Conservation (phyloP, 2,113 vertebrate genomes). For the Pipa parva region DNA sequence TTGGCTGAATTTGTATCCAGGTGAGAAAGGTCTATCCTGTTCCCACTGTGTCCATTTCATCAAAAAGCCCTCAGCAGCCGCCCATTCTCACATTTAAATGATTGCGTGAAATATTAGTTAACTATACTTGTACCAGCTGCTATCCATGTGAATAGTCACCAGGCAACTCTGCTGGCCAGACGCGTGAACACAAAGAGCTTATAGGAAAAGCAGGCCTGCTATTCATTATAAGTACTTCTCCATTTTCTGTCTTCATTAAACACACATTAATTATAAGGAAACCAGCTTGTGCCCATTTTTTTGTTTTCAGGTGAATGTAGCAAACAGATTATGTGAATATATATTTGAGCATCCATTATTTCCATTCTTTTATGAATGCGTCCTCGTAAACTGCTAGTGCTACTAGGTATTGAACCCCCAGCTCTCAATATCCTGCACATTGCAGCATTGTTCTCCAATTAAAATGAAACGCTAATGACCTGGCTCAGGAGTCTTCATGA, state of each 20-base stretch:
- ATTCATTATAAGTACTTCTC: slow-evolving; percentile 44
- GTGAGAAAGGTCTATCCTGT: slow-evolving; percentile 29
- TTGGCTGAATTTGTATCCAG: slow-evolving; percentile 34
- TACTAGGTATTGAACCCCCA: neutral
- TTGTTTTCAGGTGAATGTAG: slow-evolving; percentile 26
- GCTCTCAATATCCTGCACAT: slow-evolving; percentile 2
- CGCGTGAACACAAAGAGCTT: slow-evolving; percentile 46
- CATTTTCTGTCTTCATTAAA: slow-evolving; percentile 46
- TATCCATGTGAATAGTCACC: slow-evolving; percentile 47
- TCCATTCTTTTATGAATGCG: slow-evolving; percentile 9
- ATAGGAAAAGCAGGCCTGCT: slow-evolving; percentile 42
- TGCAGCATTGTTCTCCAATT: slow-evolving; percentile 32
- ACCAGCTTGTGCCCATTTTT: slow-evolving; percentile 17
- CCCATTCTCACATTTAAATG: slow-evolving; percentile 42
- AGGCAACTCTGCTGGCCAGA: slow-evolving; percentile 48
- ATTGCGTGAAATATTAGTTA: slow-evolving; percentile 52
- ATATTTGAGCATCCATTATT: slow-evolving; percentile 25
- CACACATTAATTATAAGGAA: slow-evolving; percentile 48
- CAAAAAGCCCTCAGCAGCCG: slow-evolving; percentile 5
- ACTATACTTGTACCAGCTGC: slow-evolving; percentile 48
- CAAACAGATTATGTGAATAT: neutral
- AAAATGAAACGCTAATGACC: slow-evolving; percentile 31
- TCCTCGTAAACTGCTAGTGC: slow-evolving; percentile 2
- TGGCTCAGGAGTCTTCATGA: slow-evolving; percentile 17
- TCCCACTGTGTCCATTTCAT: slow-evolving; percentile 39